These are phyloP conservation scores for Telmatochromis sp. DNA, from an alignment of 2,113 vertebrate genomes.

Conservation along the genomic window DNA sequence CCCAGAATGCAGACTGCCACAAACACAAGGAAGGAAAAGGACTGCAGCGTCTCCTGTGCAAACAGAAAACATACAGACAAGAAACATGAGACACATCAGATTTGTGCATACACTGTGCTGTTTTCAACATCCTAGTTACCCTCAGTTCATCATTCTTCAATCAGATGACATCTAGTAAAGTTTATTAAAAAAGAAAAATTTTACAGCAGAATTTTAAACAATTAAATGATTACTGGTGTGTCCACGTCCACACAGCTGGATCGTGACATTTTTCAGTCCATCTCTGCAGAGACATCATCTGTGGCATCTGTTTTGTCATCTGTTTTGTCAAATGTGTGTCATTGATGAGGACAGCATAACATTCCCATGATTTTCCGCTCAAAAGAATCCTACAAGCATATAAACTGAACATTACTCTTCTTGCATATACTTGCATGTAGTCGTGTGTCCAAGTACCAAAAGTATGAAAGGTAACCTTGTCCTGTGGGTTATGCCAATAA, in stretches of 20 bases:
- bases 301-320: slow-evolving; percentile 5
- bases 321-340: background rate
- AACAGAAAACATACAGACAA: slow-evolving; percentile 14
- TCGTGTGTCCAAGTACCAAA: background rate
- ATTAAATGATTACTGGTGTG: background rate
- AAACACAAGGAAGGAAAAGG: slow-evolving; percentile 88
- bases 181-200: background rate
- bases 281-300: background rate
- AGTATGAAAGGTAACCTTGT: slow-evolving; percentile 34
- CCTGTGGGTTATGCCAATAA: slow-evolving; percentile 47
- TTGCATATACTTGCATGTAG: background rate
- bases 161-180: background rate
- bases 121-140: background rate
- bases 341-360: background rate
- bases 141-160: background rate
- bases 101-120: background rate
- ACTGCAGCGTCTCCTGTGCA: slow-evolving; percentile 74
- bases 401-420: background rate
- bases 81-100: background rate
- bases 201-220: background rate
- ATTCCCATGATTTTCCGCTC: background rate
- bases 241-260: background rate
- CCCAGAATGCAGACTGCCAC: slow-evolving; percentile 74
- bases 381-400: background rate
- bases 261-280: background rate